phyloP scores from a whole-genome alignment of 2,113 vertebrate genomes.

The Vombatus ursinus region DNA sequence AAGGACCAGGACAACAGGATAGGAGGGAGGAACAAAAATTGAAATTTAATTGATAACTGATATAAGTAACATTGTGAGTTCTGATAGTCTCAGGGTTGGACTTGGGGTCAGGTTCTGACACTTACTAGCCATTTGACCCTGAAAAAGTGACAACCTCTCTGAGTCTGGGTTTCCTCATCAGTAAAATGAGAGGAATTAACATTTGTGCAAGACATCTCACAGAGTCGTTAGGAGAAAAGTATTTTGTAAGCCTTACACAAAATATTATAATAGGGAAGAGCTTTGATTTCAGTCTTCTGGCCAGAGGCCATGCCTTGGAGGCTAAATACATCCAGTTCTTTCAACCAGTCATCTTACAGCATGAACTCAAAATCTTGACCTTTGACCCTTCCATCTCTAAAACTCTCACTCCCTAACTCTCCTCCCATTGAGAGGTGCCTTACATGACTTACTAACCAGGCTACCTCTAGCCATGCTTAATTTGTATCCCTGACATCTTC shows the following conservation, averaged over 20 bases:
- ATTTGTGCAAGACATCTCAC: background rate
- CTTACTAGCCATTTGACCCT: background rate
- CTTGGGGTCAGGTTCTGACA: background rate
- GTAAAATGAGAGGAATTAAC: background rate
- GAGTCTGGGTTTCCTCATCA: background rate
- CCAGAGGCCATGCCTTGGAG: background rate
- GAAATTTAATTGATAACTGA: constrained; percentile 23
- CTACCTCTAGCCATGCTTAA: background rate
- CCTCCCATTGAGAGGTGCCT: background rate
- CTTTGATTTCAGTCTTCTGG: background rate
- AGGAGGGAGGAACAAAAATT: background rate
- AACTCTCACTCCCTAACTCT: background rate
- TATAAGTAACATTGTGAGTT: background rate
- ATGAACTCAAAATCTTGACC: too few species aligned
- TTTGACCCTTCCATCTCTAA: background rate
- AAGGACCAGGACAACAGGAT: constrained; percentile 1
- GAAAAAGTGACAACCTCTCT: background rate
- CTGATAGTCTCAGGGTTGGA: background rate
- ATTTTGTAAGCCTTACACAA: background rate
- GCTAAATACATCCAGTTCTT: too few species aligned
- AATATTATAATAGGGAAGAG: background rate
- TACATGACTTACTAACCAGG: background rate
- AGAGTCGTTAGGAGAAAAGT: background rate
- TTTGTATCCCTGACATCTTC: background rate
- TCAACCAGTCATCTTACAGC: too few species aligned